Percentiles rank a stretch among this genome's conserved stretches.
These are phyloP conservation scores for Limenitis camilla DNA, from an alignment of 2,888 invertebrate species.

Conservation along the genomic window DNA sequence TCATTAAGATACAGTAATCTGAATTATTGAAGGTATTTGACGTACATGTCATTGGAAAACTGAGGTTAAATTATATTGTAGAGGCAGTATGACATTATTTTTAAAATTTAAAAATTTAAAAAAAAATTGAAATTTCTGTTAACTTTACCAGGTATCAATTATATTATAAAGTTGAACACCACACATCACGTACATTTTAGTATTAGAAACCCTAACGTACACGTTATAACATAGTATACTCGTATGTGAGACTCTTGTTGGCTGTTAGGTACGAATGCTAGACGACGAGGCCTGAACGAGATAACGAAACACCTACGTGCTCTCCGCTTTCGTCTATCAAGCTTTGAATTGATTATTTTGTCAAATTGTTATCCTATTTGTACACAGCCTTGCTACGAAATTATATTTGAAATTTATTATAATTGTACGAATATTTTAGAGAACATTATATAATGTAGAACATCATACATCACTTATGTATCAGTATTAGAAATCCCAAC, in stretches of 20 bases:
- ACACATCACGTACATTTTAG: slow-evolving; percentile 1
- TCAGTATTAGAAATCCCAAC: too few species aligned
- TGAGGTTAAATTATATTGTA: too few species aligned
- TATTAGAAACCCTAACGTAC: slow-evolving; percentile 10
- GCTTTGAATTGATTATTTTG: slow-evolving; percentile 56
- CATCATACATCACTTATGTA: too few species aligned
- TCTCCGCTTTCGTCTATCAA: slow-evolving; percentile 45
- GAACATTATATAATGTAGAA: too few species aligned
- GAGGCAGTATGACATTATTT: too few species aligned
- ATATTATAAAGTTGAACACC: background rate
- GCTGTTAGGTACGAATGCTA: slow-evolving; percentile 12
- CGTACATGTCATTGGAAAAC: too few species aligned
- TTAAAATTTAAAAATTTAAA: too few species aligned
- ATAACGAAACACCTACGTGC: slow-evolving; percentile 60
- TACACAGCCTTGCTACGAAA: slow-evolving; percentile 8
- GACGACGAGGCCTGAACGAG: slow-evolving; percentile 35
- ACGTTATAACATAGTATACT: background rate
- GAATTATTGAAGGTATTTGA: too few species aligned
- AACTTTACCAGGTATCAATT: background rate
- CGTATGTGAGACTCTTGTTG: slow-evolving; percentile 8
- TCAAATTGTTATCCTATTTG: slow-evolving; percentile 34
- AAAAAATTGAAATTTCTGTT: too few species aligned
- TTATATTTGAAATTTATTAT: slow-evolving; percentile 6
- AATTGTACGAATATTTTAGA: too few species aligned
- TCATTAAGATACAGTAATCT: too few species aligned